Base-by-base conservation (phyloP, 2,797 vertebrate species). In the Chloroceryle inda region DNA sequence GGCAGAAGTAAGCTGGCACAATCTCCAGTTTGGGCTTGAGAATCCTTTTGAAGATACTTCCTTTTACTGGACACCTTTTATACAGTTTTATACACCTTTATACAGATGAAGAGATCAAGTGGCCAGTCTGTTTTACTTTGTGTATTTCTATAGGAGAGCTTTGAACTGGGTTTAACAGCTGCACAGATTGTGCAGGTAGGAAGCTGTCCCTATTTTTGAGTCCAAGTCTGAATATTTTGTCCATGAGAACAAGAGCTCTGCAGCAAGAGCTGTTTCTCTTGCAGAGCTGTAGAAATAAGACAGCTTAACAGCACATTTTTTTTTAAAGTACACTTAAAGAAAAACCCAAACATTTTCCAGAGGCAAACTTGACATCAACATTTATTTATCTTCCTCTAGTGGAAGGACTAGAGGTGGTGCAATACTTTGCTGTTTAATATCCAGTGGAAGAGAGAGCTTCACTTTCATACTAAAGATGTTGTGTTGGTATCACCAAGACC, bases 261-360 rank as follows among this genome's bases (percentile, higher is more conserved):
- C 10, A 62, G 33, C 66, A 72, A 61, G 66, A 89, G 22, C 58
- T 68, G 11, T 75, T 86, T 88, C 31, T 82, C 49, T 67, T 77
- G 64, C 44, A 88, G 64, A 85, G 27, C 82, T 89, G 23, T 38
- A 61, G 73, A 89, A 93, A 47, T 90, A 92, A 90, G 45, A 42
- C 31, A 72, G 29, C 35, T 73, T 73, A 93, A 75, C 66, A 61
- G 40, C 29, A 61, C 14, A 4, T 62, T 82, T 72, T 56, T 61
- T 38, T 1, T 5, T 11, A 3, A 27, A n/a, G 37, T 55, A 17
- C 79, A 45, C 33, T 82, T 92, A 5, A 63, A 71, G 38, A 68
- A 83, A 85, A 38, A 6, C 35, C 58, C 35, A 24, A 21, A 33
- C 6, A 6, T 71, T 89, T 88, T 89, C 24, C 82, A 72, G 45